Conservation (phyloP, 2,888 invertebrate genomes). For the Acleris holmiana region DNA sequence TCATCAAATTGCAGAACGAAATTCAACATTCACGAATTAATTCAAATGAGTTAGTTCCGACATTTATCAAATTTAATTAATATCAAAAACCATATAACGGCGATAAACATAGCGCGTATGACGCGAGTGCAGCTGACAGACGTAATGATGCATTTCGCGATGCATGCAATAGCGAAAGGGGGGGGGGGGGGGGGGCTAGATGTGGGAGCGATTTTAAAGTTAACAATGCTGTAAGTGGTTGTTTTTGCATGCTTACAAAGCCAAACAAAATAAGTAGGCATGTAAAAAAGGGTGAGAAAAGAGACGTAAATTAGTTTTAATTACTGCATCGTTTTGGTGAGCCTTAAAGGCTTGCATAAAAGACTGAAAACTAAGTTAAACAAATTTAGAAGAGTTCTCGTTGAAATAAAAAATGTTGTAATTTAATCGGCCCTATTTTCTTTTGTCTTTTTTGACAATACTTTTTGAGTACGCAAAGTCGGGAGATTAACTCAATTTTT, state of each 20-base stretch:
- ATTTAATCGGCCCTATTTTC: conserved; percentile 58
- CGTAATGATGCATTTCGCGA: conserved; percentile 68
- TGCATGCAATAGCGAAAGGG: conserved; percentile 49
- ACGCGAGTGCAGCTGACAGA: conserved; percentile 37
- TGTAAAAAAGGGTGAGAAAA: no score
- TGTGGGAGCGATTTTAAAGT: conserved; percentile 6
- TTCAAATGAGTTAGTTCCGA: conserved; percentile 26
- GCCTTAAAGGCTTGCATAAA: no score
- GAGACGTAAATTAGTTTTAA: no score
- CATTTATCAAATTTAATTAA: conserved; percentile 33
- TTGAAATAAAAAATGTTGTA: conserved; percentile 46
- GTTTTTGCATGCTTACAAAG: background rate
- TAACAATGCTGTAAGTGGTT: conserved; percentile 1
- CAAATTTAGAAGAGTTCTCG: conserved; percentile 17
- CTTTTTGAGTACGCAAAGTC: conserved; percentile 59
- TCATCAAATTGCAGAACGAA: conserved; percentile 11
- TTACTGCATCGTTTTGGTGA: no score
- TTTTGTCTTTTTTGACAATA: conserved; percentile 50
- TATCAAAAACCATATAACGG: conserved; percentile 36
- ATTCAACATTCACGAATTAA: conserved; percentile 25
- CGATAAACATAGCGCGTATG: conserved; percentile 45
- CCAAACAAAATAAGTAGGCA: background rate
- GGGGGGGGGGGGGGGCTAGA: conserved; percentile 36
- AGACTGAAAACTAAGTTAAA: background rate
- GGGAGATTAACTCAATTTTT: conserved; percentile 69